Evolutionary conservation across 2,888 invertebrate genomes (phyloP).

Genomic region (Incurvaria masculella): DNA sequence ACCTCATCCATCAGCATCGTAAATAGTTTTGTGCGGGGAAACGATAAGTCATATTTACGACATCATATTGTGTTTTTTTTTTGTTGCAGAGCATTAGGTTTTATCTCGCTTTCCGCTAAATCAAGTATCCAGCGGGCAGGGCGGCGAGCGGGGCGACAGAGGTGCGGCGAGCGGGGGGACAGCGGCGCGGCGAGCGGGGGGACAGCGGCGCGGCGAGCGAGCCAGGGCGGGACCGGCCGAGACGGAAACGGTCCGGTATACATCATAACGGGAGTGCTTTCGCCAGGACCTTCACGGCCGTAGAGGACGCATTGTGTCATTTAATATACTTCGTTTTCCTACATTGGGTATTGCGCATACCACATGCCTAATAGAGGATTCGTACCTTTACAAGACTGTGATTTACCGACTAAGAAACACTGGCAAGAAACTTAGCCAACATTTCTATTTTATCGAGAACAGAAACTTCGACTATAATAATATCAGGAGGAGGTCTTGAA

Average conservation of each 20-base stretch:
- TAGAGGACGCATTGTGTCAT: too few relatives aligned
- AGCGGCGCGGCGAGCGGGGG: neutral
- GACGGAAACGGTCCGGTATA: neutral
- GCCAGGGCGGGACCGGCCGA: neutral
- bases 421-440: too few relatives aligned
- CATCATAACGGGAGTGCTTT: neutral
- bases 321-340: too few relatives aligned
- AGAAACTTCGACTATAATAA: too few relatives aligned
- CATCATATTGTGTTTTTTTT: constrained; percentile 54
- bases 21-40: too few relatives aligned
- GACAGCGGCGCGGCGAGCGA: neutral
- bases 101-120: constrained; percentile 58
- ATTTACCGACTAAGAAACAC: too few relatives aligned
- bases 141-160: constrained; percentile 12
- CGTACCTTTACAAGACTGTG: too few relatives aligned
- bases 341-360: too few relatives aligned
- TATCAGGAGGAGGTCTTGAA: too few relatives aligned
- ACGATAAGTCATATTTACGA: constrained; percentile 57
- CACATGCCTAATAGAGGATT: too few relatives aligned
- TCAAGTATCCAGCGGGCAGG: constrained; percentile 58
- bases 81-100: constrained; percentile 57
- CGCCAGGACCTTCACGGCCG: neutral
- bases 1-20: too few relatives aligned
- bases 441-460: too few relatives aligned
- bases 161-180: neutral